phyloP scores from a whole-genome alignment of 2,113 vertebrate species.

The Mirza zaza region DNA sequence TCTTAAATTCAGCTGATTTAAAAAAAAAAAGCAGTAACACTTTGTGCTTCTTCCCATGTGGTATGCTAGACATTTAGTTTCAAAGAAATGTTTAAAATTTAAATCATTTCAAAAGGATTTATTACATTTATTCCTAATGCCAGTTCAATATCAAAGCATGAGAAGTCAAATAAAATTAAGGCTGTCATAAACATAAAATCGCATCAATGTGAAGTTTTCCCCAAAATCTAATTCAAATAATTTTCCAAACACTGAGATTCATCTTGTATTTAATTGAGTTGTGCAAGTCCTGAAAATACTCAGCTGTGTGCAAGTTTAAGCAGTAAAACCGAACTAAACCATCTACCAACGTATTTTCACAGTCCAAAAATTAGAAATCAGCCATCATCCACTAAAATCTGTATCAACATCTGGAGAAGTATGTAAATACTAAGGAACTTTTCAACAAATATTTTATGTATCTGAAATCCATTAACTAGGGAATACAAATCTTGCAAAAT shows the following conservation, averaged over 20 bases:
- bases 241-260: not conserved
- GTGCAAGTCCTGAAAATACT: not conserved
- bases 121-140: not conserved
- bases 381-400: not conserved
- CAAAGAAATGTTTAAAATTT: not conserved
- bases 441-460: not conserved
- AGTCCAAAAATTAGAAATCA: not conserved
- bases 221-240: conserved; percentile 2
- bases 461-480: not conserved
- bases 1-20: not conserved
- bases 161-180: conserved; percentile 15
- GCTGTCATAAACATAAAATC: conserved; percentile 10
- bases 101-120: not conserved
- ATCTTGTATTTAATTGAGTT: not conserved
- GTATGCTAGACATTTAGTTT: not conserved
- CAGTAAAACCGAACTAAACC: not conserved
- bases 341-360: not conserved
- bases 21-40: not conserved
- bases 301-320: not conserved
- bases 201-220: not conserved
- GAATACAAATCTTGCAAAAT: not conserved
- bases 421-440: conserved; percentile 22
- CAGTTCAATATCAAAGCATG: not conserved
- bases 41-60: not conserved
- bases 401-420: not conserved